Evolutionary conservation across 1,140 invertebrate species (phyloP).

Genomic region (Drosophila varians): DNA sequence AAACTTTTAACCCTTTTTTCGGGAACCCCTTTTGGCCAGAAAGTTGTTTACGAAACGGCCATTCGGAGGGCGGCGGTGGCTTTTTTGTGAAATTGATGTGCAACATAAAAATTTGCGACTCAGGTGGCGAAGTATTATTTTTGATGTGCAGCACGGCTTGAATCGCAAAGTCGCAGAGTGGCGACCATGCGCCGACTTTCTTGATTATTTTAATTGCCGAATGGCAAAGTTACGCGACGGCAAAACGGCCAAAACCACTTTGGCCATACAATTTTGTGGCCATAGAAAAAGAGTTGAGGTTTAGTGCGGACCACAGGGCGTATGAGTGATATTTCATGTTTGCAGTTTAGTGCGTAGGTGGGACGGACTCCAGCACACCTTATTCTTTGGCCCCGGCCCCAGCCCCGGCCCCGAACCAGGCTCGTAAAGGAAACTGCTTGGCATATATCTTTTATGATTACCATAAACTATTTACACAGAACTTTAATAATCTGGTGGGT

Average conservation of each 20-base stretch:
- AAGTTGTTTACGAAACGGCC: constrained; percentile 24
- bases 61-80: constrained; percentile 1
- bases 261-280: constrained; percentile 18
- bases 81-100: constrained; percentile 62
- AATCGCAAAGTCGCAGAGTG: constrained; percentile 1
- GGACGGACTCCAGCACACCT: not conserved
- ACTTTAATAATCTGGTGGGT: constrained; percentile 64
- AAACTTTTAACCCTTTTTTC: constrained; percentile 37
- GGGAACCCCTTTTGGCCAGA: constrained; percentile 3
- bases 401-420: too few species aligned
- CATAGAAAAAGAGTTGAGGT: constrained; percentile 23
- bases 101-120: constrained; percentile 72
- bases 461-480: constrained; percentile 78
- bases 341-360: constrained; percentile 35
- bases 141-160: constrained; percentile 40
- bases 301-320: constrained; percentile 32
- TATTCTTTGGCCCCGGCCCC: constrained; percentile 1
- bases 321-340: constrained; percentile 80
- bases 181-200: constrained; percentile 18
- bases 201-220: constrained; percentile 61
- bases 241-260: constrained; percentile 36
- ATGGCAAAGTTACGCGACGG: constrained; percentile 15
- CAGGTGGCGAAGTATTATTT: constrained; percentile 64
- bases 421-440: constrained; percentile 55
- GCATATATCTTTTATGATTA: constrained; percentile 63